phyloP scores from a whole-genome alignment of 2,888 invertebrate species.

The Monopis laevigella region DNA sequence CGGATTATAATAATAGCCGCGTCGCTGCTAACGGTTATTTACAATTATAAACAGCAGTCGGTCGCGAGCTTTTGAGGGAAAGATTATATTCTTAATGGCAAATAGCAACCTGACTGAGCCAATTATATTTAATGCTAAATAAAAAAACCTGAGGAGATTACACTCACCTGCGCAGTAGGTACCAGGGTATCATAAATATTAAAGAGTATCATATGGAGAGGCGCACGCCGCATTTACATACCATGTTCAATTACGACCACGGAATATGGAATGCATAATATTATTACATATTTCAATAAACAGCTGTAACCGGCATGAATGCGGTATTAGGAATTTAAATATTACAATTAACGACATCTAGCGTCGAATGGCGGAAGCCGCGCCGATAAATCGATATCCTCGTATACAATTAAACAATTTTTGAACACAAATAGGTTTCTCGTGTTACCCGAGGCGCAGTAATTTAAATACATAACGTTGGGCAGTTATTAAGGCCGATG shows the following conservation, averaged over 20 bases:
- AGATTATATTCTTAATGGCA: no score
- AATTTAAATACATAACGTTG: slow-evolving; percentile 31
- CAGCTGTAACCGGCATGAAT: slow-evolving; percentile 5
- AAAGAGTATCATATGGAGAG: slow-evolving; percentile 35
- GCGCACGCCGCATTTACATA: slow-evolving; percentile 51
- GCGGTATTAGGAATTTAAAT: slow-evolving; percentile 1
- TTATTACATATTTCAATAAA: slow-evolving; percentile 40
- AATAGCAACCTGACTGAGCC: neutral
- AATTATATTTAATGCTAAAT: neutral
- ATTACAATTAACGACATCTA: slow-evolving; percentile 40
- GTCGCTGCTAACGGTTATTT: no score
- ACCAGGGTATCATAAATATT: slow-evolving; percentile 51
- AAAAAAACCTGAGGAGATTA: neutral
- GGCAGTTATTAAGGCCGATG: slow-evolving; percentile 21
- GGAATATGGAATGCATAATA: slow-evolving; percentile 44
- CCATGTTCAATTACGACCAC: slow-evolving; percentile 55
- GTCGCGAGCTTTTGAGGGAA: no score
- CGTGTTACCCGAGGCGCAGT: slow-evolving; percentile 25
- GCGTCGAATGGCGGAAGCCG: slow-evolving; percentile 38
- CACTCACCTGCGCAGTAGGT: slow-evolving; percentile 42
- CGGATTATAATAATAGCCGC: no score
- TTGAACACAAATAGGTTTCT: slow-evolving; percentile 13
- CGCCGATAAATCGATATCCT: slow-evolving; percentile 35
- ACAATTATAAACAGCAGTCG: no score
- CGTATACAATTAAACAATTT: slow-evolving; percentile 22